Percentiles rank a stretch among this genome's conserved stretches.
phyloP scores from a whole-genome alignment of 1,140 invertebrate species.

The Lepidurus packardi region DNA sequence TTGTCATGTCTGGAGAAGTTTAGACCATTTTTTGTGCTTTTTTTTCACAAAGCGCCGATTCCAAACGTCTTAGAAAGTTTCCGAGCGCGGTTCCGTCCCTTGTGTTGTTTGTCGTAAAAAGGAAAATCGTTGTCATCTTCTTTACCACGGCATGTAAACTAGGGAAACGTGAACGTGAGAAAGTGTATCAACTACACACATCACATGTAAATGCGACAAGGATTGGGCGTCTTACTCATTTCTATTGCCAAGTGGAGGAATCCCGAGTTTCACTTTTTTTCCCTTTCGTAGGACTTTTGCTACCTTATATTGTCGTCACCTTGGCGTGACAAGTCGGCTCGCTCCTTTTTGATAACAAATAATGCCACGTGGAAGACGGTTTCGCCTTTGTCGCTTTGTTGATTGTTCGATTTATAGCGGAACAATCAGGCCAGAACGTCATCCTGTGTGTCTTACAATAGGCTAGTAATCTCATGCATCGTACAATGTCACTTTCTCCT shows the following conservation, averaged over 20 bases:
- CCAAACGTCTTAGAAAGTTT: slow-evolving; percentile 1
- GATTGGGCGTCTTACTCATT: neutral
- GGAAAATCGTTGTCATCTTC: slow-evolving; percentile 9
- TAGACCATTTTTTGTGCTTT: neutral
- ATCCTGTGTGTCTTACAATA: neutral
- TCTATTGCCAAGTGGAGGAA: neutral
- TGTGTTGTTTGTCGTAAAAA: neutral
- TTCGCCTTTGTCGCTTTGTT: slow-evolving; percentile 10
- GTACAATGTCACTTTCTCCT: no score
- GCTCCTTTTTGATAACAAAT: slow-evolving; percentile 11
- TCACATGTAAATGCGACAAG: neutral
- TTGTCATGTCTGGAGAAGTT: neutral
- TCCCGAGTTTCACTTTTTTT: slow-evolving; percentile 18
- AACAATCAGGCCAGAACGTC: slow-evolving; percentile 9
- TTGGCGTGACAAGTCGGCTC: slow-evolving; percentile 1
- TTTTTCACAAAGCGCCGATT: neutral
- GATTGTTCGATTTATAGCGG: neutral
- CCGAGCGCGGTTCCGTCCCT: neutral
- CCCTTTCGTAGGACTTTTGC: neutral
- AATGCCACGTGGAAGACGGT: slow-evolving; percentile 2
- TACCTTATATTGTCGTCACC: neutral
- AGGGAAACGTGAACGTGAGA: neutral
- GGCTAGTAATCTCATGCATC: no score
- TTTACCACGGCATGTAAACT: slow-evolving; percentile 11
- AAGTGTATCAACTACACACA: neutral